phyloP scores from a whole-genome alignment of 2,113 vertebrate genomes.

The Pseudopipra pipra region DNA sequence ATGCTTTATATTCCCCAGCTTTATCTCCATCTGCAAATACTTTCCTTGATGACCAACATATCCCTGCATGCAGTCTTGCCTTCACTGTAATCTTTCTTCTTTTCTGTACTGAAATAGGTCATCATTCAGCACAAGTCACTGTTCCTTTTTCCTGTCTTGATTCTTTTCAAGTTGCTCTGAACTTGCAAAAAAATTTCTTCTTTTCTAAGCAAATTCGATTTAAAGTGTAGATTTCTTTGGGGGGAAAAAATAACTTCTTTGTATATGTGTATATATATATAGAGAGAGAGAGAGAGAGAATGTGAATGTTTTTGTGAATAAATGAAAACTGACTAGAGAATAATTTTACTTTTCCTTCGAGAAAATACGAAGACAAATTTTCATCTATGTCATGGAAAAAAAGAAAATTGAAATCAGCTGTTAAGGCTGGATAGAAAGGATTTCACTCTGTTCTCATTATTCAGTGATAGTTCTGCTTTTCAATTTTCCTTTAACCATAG shows the following conservation, averaged over 20 bases:
- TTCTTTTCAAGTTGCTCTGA: background rate
- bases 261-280: no score
- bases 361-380: background rate
- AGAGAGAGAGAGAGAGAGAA: no score
- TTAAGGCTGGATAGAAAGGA: background rate
- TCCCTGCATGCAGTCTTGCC: background rate
- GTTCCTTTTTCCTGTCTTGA: background rate
- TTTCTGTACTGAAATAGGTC: background rate
- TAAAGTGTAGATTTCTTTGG: background rate
- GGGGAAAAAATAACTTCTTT: background rate
- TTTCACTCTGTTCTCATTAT: background rate
- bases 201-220: background rate
- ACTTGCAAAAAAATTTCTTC: background rate
- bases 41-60: background rate
- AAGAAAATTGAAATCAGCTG: background rate
- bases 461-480: background rate
- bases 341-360: background rate
- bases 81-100: background rate
- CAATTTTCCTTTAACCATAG: background rate
- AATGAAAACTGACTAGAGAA: background rate
- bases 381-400: background rate
- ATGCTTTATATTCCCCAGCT: background rate
- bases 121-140: background rate
- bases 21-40: constrained; percentile 38
- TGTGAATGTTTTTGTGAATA: background rate